These are phyloP conservation scores for Boulengeromyrus knoepffleri DNA, from an alignment of 2,113 vertebrate genomes.

Conservation along the genomic window DNA sequence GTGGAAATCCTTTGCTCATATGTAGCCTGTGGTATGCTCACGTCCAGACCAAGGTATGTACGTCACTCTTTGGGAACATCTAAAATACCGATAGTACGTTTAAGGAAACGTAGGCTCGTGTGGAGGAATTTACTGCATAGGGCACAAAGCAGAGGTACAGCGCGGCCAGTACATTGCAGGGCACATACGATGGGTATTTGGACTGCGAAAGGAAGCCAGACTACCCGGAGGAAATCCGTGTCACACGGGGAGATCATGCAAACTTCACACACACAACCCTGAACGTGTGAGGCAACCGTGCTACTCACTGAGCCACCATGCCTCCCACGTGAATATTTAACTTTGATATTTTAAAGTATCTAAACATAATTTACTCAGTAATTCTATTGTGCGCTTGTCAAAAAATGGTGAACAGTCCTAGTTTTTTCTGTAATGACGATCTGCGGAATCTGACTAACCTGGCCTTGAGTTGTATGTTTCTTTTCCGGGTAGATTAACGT, in stretches of 20 bases:
- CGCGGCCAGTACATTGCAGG: neutral
- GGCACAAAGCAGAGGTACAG: neutral
- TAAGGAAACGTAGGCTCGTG: neutral
- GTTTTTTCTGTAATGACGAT: neutral
- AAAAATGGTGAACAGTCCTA: neutral
- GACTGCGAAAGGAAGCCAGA: neutral
- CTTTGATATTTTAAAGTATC: neutral
- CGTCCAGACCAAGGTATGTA: neutral
- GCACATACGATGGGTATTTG: neutral
- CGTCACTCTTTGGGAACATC: neutral
- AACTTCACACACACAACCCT: neutral
- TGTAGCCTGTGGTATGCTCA: neutral
- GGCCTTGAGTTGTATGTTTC: neutral
- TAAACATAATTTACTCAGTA: neutral
- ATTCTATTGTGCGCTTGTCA: neutral
- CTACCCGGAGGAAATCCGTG: neutral
- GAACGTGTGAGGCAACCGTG: neutral
- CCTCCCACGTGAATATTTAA: neutral
- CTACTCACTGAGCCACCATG: neutral
- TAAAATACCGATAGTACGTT: neutral
- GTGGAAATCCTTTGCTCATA: neutral
- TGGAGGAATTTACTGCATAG: neutral
- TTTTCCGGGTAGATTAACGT: neutral
- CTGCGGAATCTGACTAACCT: neutral
- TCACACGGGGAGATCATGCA: neutral